Base-by-base conservation (phyloP, 2,888 invertebrate genomes). In the Aethes cnicana region DNA sequence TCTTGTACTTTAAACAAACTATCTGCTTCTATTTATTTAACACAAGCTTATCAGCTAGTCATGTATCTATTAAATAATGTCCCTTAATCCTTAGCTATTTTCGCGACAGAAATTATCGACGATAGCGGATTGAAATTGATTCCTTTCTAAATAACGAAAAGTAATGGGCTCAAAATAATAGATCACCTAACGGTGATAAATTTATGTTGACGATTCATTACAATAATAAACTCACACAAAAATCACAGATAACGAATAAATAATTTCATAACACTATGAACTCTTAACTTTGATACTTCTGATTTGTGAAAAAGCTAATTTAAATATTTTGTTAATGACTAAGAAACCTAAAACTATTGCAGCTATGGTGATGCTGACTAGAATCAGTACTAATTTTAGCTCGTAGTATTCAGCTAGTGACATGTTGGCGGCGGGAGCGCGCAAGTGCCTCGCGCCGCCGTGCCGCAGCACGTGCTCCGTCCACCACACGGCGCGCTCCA, bases 401-500 rank as follows among this genome's bases (percentile, higher is more conserved):
- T 66, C 63, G 14, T 62, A 61, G 39, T 68, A 69, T 9, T 68
- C 47, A 1, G 35, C 20, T 59, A 61, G 62, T 8, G 59, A 33
- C 21, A 67, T 53, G 54, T 64, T 66, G 12, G 71, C 69, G 1
- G 64, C 61, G 0, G 75, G 64, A 0, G 68, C 33, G 1, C 64
- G 60, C 1, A 74, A 57, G 47, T 77, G 73, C 12, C 53, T 41
- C 0, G 66, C 70, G 0, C 70, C 69, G 2, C 63, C 62, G 46
- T 73, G 68, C 1, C 73, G 58, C 2, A 74, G 43, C 9, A 74
- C 66, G 43, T 76, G 60, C 36, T 75, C 74, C 2, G 63, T 67
- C 74, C 72, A 75, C 75, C 74, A 74, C 2, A 75, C 66, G 0
- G 72, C 69, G 1, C 63, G 59, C 5, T 77, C 66, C 5, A 74